phyloP scores from a whole-genome alignment of 2,888 invertebrate genomes.

The Diadegma fenestrale region DNA sequence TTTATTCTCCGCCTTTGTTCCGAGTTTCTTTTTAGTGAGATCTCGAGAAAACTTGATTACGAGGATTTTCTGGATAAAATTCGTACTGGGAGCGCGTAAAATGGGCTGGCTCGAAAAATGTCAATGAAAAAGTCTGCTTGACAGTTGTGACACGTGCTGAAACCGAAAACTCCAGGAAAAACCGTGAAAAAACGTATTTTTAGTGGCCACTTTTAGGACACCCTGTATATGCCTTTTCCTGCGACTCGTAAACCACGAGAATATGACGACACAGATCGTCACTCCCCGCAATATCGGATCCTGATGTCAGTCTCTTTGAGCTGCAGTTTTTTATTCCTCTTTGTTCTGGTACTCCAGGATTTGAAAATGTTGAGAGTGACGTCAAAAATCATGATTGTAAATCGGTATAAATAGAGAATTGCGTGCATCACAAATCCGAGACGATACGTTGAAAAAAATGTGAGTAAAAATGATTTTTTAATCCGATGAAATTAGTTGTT shows the following conservation, averaged over 20 bases:
- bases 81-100: not conserved
- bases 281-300: slow-evolving; percentile 54
- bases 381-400: slow-evolving; percentile 31
- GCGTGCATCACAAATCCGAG: not conserved
- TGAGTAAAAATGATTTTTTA: not conserved
- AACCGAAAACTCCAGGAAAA: too few relatives aligned
- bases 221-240: not conserved
- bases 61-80: not conserved
- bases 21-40: not conserved
- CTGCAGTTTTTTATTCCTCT: not conserved
- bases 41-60: not conserved
- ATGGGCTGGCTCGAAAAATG: not conserved
- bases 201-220: not conserved
- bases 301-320: slow-evolving; percentile 57
- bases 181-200: too few relatives aligned
- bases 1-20: not conserved
- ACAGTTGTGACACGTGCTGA: too few relatives aligned
- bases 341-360: not conserved
- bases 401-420: slow-evolving; percentile 15
- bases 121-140: not conserved
- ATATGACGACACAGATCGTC: slow-evolving; percentile 42
- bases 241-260: not conserved
- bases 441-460: not conserved
- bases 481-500: not conserved
- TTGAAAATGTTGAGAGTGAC: not conserved